phyloP scores from a whole-genome alignment of 2,888 invertebrate genomes.

The Agrochola litura region DNA sequence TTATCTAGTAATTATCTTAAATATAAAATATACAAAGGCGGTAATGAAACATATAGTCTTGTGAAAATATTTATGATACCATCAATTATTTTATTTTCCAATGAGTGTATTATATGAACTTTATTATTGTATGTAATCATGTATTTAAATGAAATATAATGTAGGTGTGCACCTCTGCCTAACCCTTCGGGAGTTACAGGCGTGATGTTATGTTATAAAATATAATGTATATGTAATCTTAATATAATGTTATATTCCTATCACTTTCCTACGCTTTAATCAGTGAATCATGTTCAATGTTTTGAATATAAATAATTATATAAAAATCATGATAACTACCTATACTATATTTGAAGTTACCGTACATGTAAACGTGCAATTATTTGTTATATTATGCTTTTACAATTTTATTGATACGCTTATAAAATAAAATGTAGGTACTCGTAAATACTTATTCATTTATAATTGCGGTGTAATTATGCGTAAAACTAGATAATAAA shows the following conservation, averaged over 20 bases:
- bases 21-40: background rate
- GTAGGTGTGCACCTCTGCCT: background rate
- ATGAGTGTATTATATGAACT: background rate
- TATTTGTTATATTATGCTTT: conserved; percentile 34
- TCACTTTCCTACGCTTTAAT: conserved; percentile 28
- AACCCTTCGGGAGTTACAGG: background rate
- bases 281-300: conserved; percentile 30
- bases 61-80: background rate
- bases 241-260: conserved; percentile 13
- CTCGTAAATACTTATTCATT: conserved; percentile 21
- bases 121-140: conserved; percentile 3
- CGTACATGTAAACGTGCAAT: background rate
- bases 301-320: conserved; percentile 16
- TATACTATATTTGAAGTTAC: background rate
- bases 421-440: conserved; percentile 23
- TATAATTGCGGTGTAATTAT: conserved; percentile 37
- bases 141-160: background rate
- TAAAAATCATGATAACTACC: conserved; percentile 24
- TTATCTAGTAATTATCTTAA: background rate
- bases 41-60: background rate
- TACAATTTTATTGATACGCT: background rate
- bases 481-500: conserved; percentile 38
- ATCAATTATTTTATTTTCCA: background rate
- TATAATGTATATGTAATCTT: conserved; percentile 3
- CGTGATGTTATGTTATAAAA: background rate